Conservation (phyloP, 2,888 invertebrate genomes). For the Pammene aurita region DNA sequence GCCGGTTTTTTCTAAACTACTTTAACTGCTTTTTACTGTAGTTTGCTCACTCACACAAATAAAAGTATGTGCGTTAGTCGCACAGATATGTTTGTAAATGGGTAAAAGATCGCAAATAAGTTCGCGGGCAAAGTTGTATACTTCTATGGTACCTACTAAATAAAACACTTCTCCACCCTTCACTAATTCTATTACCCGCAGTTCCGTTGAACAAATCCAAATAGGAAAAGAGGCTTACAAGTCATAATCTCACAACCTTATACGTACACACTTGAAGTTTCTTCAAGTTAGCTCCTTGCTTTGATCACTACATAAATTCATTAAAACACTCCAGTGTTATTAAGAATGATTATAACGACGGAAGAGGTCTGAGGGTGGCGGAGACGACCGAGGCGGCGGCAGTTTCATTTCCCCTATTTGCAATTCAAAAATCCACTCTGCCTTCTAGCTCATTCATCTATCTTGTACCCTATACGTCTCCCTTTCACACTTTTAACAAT, state of each 20-base stretch:
- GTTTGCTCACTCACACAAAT: too few species aligned
- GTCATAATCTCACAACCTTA: constrained; percentile 48
- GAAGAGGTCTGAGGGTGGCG: constrained; percentile 65
- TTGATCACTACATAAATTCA: constrained; percentile 76
- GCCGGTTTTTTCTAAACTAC: too few species aligned
- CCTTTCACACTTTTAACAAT: constrained; percentile 53
- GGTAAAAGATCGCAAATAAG: too few species aligned
- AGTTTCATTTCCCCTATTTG: constrained; percentile 79
- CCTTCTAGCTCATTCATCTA: constrained; percentile 60
- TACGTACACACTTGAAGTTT: constrained; percentile 52
- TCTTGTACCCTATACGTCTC: constrained; percentile 50
- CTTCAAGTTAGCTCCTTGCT: constrained; percentile 61
- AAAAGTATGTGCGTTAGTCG: too few species aligned
- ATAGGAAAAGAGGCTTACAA: constrained; percentile 49
- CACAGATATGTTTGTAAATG: too few species aligned
- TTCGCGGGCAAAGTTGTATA: too few species aligned
- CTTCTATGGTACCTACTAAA: too few species aligned
- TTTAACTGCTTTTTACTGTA: too few species aligned
- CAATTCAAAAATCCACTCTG: constrained; percentile 80
- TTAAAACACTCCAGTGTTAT: constrained; percentile 75
- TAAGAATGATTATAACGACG: constrained; percentile 77
- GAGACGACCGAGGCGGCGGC: constrained; percentile 64
- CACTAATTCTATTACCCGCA: constrained; percentile 46
- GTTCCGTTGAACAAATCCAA: constrained; percentile 55
- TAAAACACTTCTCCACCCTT: constrained; percentile 39